phyloP scores from a whole-genome alignment of 2,797 vertebrate species.

The Acanthis flammea region DNA sequence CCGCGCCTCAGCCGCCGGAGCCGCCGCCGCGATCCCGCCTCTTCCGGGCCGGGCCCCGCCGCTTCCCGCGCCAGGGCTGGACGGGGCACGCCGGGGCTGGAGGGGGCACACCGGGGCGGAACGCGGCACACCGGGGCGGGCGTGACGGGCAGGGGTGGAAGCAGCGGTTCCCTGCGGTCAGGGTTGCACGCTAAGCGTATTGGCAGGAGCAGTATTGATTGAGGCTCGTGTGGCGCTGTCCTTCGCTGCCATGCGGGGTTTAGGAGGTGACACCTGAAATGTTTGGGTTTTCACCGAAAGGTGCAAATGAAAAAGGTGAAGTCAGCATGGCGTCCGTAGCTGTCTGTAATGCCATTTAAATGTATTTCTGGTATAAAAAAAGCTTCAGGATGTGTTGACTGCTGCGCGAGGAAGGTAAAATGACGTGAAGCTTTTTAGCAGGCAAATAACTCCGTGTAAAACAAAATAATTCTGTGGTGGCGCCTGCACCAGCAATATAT shows the following conservation, averaged over 20 bases:
- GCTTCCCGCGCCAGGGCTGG: neutral
- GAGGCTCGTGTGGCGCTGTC: neutral
- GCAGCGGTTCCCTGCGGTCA: neutral
- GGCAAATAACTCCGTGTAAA: neutral
- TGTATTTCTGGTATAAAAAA: neutral
- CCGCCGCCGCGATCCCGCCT: neutral
- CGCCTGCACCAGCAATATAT: accelerated
- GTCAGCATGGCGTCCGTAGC: accelerated
- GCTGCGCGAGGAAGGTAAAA: neutral
- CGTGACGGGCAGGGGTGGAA: neutral
- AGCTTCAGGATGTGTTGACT: neutral
- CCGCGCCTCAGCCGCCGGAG: neutral
- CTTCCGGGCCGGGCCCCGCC: constrained; percentile 9
- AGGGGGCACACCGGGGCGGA: too few relatives aligned
- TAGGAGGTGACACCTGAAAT: neutral
- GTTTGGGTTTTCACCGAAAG: neutral
- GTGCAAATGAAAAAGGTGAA: neutral
- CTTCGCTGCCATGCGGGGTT: neutral
- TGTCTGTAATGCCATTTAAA: neutral
- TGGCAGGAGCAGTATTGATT: accelerated
- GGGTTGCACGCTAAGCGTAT: neutral
- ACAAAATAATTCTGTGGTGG: neutral
- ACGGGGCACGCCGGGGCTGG: neutral
- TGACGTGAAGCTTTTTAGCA: neutral
- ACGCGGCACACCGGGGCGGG: neutral